Conservation (phyloP, 2,113 vertebrate species). For the Ifrita kowaldi region DNA sequence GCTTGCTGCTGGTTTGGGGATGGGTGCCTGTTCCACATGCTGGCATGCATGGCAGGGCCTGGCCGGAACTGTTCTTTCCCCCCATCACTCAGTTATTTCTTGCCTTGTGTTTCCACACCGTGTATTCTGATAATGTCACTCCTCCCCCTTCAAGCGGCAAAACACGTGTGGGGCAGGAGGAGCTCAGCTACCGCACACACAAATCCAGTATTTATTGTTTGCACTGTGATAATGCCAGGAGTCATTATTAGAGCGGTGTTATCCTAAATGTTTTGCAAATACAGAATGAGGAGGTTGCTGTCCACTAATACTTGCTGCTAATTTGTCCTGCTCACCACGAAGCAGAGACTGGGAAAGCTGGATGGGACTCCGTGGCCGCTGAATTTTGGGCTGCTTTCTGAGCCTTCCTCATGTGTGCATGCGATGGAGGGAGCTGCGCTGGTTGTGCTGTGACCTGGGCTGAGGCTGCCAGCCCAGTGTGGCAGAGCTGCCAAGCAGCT, state of each 20-base stretch:
- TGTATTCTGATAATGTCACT: neutral
- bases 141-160: neutral
- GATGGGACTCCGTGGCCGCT: neutral
- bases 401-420: rapidly evolving
- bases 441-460: neutral
- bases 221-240: neutral
- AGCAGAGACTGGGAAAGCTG: neutral
- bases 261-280: neutral
- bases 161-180: neutral
- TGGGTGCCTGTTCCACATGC: neutral
- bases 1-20: neutral
- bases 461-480: neutral
- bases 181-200: neutral
- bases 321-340: neutral
- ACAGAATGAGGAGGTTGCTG: neutral
- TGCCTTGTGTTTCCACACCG: neutral
- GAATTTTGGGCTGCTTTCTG: neutral
- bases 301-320: neutral
- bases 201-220: neutral
- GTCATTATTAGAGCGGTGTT: neutral
- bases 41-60: rapidly evolving
- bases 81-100: neutral
- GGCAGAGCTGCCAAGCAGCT: neutral
- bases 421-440: rapidly evolving
- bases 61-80: neutral